phyloP scores from a whole-genome alignment of 1,140 invertebrate genomes.

The Trypoxylus dichotomus region DNA sequence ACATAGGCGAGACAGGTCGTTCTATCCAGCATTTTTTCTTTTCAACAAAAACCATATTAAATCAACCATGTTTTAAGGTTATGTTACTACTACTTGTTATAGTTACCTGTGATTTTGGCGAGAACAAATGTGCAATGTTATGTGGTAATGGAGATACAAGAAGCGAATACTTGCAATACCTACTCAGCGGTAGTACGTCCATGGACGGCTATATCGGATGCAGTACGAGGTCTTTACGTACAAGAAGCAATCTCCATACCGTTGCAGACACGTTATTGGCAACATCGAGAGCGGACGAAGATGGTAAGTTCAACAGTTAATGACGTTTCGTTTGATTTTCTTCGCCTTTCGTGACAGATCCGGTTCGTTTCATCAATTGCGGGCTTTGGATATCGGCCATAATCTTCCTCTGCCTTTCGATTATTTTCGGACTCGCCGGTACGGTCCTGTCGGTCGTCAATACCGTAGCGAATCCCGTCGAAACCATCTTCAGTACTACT shows the following conservation, averaged over 20 bases:
- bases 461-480: background rate
- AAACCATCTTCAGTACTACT: background rate
- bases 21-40: too few relatives aligned
- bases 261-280: too few relatives aligned
- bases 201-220: background rate
- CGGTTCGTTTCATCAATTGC: background rate
- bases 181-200: background rate
- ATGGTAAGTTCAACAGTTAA: background rate
- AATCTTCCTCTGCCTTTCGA: background rate
- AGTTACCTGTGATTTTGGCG: slow-evolving; percentile 4
- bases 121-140: slow-evolving; percentile 24
- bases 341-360: background rate
- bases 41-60: too few relatives aligned
- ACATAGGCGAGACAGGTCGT: too few relatives aligned
- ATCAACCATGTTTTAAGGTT: too few relatives aligned
- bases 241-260: background rate
- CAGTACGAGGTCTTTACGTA: background rate
- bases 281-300: background rate
- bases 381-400: slow-evolving; percentile 8
- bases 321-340: background rate
- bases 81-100: background rate
- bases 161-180: background rate
- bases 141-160: background rate
- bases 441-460: background rate
- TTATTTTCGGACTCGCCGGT: background rate